A percentile compares a stretch with the other conserved stretches of the same genome.
These are phyloP conservation scores for Apis cerana DNA, from an alignment of 1,140 invertebrate species.

Conservation along the genomic window DNA sequence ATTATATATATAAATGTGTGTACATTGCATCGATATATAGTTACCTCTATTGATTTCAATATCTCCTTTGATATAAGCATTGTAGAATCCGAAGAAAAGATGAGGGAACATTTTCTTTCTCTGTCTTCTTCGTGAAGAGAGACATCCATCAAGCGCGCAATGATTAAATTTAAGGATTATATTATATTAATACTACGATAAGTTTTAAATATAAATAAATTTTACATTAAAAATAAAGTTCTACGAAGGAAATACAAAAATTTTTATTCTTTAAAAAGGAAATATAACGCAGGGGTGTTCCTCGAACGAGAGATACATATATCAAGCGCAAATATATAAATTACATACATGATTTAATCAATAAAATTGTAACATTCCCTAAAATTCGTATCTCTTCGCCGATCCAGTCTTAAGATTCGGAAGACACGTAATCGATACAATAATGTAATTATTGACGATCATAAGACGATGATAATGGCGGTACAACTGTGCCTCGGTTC, in stretches of 20 bases:
- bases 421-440: neutral
- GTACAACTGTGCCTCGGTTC: too few relatives aligned
- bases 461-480: neutral
- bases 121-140: slow-evolving; percentile 46
- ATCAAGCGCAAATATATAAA: too few relatives aligned
- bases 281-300: too few relatives aligned
- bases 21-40: slow-evolving; percentile 51
- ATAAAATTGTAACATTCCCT: neutral
- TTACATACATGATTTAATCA: neutral
- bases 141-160: neutral
- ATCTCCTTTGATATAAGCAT: neutral
- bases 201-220: neutral
- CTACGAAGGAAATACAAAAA: too few relatives aligned
- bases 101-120: slow-evolving; percentile 44
- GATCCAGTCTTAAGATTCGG: neutral
- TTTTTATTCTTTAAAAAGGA: too few relatives aligned
- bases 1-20: slow-evolving; percentile 38
- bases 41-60: slow-evolving; percentile 24
- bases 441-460: neutral
- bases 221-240: neutral
- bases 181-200: too few relatives aligned
- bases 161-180: neutral
- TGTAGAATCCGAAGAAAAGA: too few relatives aligned
- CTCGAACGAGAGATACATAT: too few relatives aligned
- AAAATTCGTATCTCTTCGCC: neutral